Conservation (phyloP, 92 coral and sea anemone species). For the Paragorgia papillata region DNA sequence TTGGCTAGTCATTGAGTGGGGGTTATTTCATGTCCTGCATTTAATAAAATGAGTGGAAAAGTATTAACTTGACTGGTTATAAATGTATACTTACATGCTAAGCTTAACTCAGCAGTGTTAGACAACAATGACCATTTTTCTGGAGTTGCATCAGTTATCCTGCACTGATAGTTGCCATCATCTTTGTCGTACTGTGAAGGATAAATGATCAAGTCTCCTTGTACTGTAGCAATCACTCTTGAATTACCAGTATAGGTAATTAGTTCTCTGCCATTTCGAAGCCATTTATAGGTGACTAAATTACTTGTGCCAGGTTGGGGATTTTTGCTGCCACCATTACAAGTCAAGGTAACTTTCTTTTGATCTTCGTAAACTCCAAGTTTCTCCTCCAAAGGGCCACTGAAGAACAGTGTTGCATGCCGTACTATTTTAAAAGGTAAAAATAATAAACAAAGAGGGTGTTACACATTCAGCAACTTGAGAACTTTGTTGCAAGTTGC, state of each 20-base stretch:
- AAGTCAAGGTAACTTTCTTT: not conserved
- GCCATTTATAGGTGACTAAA: conserved; percentile 11
- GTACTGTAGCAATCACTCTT: not conserved
- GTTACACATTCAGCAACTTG: too few relatives aligned
- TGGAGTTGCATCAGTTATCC: conserved; percentile 69
- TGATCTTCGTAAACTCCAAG: not conserved
- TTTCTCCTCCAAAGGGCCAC: not conserved
- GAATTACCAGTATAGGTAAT: not conserved
- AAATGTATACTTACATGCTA: conserved; percentile 79
- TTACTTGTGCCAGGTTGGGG: too few relatives aligned
- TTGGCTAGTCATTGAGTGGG: too few relatives aligned
- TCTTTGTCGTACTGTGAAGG: conserved; percentile 69
- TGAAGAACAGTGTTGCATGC: conserved; percentile 31
- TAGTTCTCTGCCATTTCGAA: not conserved
- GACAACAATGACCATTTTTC: conserved; percentile 61
- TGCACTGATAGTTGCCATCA: conserved; percentile 87
- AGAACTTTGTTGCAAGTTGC: too few relatives aligned
- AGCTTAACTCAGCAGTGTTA: conserved; percentile 57
- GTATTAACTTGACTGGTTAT: too few relatives aligned
- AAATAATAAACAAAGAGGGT: not conserved
- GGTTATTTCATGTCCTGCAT: too few relatives aligned
- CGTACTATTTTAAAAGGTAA: not conserved
- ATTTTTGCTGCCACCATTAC: conserved; percentile 31
- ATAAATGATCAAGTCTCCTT: conserved; percentile 72
- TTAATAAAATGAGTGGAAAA: too few relatives aligned